Evolutionary conservation across 2,113 vertebrate species (phyloP), one percentile per base, ranked within the genome.

Genomic region (Lagenorhynchus albirostris): DNA sequence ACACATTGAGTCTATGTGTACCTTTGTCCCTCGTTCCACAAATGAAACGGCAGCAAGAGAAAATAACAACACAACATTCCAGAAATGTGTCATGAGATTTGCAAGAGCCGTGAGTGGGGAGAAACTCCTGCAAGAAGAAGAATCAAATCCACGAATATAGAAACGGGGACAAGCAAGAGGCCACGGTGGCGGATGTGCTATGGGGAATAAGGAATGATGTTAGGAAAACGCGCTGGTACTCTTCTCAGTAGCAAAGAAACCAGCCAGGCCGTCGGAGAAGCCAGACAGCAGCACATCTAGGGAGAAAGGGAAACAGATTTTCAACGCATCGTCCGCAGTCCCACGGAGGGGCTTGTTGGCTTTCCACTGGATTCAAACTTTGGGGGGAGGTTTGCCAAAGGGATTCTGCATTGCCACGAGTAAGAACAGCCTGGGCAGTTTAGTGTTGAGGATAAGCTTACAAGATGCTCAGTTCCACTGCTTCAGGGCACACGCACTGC

Each of bases 61-160:
- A 79, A 95, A 88, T 67, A 82, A 67, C 89, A 91, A 55, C 58
- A 80, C 62, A 97, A 90, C 70, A 84, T 89, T 68, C 95, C 96
- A 90, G 90, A 96, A 97, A 97, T 47, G 70, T 94, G 96, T 94
- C 65, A 41, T 10, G 70, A 95, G 95, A 97, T 95, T 41, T 88
- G 70, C 70, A 90, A 89, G 86, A 92, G 36, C 87, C 88, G 92
- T 11, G 81, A 84, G 36, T 62, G 91, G n/a, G 41, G 71, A 25
- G 84, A 9, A 50, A 47, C 44, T 92, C 55, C 91, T 92, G 31
- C 31, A 31, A 33, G 79, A 83, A 85, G 68, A 81, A 74, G 96
- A 94, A 70, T 17, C 10, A 25, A 38, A 89, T 29, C 0, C 3
- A 47, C 86, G 77, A 92, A 89, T 85, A 36, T 29, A 96, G 95